These are phyloP conservation scores for Mythimna ferrago DNA, from an alignment of 2,888 invertebrate genomes.

Conservation along the genomic window DNA sequence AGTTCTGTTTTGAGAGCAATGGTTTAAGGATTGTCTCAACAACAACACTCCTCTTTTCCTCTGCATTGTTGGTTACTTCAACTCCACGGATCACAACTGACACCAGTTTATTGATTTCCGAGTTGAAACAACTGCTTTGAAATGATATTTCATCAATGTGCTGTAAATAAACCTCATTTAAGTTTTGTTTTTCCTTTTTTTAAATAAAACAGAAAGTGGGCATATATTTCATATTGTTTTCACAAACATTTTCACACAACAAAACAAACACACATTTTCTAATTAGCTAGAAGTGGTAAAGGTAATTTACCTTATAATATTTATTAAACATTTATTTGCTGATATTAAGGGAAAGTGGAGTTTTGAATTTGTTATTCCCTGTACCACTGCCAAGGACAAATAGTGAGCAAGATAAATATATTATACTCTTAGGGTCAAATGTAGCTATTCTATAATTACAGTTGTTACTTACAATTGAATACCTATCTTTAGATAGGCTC, in stretches of 20 bases:
- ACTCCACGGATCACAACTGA: constrained; percentile 96
- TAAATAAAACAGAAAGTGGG: too few species aligned
- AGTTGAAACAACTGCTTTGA: constrained; percentile 96
- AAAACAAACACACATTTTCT: background rate
- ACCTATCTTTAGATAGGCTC: constrained; percentile 94
- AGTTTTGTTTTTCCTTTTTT: background rate
- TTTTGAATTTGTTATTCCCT: background rate
- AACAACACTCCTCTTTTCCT: constrained; percentile 83
- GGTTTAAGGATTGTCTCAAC: constrained; percentile 88
- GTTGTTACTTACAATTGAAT: constrained; percentile 92
- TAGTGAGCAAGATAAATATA: background rate
- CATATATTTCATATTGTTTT: background rate
- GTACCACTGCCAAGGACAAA: background rate
- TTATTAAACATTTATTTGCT: background rate
- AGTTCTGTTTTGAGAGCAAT: constrained; percentile 86
- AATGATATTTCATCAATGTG: constrained; percentile 96
- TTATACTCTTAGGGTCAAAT: background rate
- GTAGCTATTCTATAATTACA: background rate
- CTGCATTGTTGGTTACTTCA: constrained; percentile 94
- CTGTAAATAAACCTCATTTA: constrained; percentile 83
- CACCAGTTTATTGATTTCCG: constrained; percentile 96
- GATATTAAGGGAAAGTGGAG: background rate
- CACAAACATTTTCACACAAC: background rate
- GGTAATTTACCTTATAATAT: background rate
- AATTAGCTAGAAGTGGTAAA: background rate